Conservation (phyloP, 2,888 invertebrate species). For the Yponomeuta sedellus region DNA sequence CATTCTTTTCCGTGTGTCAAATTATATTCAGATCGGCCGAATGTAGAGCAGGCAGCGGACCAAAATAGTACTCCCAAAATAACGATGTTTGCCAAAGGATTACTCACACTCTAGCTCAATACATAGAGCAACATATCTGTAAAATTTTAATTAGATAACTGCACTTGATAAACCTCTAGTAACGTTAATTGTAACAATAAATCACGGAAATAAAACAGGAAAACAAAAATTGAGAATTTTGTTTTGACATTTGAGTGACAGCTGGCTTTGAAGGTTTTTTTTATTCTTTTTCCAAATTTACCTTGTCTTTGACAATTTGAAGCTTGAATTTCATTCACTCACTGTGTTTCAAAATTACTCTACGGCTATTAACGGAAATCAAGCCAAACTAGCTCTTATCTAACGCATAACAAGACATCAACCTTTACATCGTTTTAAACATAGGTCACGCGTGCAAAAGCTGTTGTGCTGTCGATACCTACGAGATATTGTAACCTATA, state of each 20-base stretch:
- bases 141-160: background rate
- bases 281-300: slow-evolving; percentile 23
- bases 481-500: too few species aligned
- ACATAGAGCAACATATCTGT: background rate
- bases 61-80: slow-evolving; percentile 73
- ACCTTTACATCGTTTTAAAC: too few species aligned
- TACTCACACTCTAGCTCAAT: background rate
- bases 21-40: slow-evolving; percentile 66
- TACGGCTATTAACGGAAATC: background rate
- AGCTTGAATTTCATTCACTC: background rate
- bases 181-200: background rate
- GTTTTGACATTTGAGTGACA: slow-evolving; percentile 58
- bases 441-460: too few species aligned
- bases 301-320: slow-evolving; percentile 12
- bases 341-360: background rate
- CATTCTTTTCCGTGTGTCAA: slow-evolving; percentile 69
- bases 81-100: slow-evolving; percentile 36
- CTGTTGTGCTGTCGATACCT: too few species aligned
- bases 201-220: slow-evolving; percentile 33
- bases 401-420: background rate
- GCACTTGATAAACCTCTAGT: background rate
- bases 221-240: slow-evolving; percentile 54
- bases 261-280: slow-evolving; percentile 25
- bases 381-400: too few species aligned
- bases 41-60: slow-evolving; percentile 60